Base-by-base conservation (phyloP, 2,797 vertebrate genomes). In the Acanthurus lineatus region DNA sequence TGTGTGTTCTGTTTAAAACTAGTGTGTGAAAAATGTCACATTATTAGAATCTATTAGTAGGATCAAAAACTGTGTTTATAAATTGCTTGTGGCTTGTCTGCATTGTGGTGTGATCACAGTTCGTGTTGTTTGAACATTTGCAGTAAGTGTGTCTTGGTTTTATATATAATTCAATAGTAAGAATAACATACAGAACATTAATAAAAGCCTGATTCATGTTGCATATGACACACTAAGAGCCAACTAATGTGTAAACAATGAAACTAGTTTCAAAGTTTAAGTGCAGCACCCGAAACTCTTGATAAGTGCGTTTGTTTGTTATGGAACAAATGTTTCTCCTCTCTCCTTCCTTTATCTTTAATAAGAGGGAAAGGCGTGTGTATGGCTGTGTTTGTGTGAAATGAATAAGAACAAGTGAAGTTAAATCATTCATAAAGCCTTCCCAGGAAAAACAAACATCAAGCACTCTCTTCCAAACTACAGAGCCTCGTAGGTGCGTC, bases 1-100 rank as follows among this genome's bases (percentile, higher is more conserved):
- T 0, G 7, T 20, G 20, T 6, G 60, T 44, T 51, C 5, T 3
- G 2, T 70, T 76, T 59, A 9, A 51, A 51, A 53, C 14, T 6
- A 16, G 8, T 10, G 56, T 65, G 69, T 75, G 48, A 64, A 82
- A 59, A 69, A 28, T 25, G 40, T 45, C 35, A 62, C 19, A 20
- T 66, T 57, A 59, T 62, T 51, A 17, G 5, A 1, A 66, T 67
- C n/a, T 62, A 53, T 82, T 44, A 67, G 20, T 48, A 60, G 56
- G 35, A 68, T 81, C 64, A 67, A 77, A 86, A 56, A 74, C 67
- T 48, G 25, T 59, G 83, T 78, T 74, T 67, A 60, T 57, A n/a
- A 77, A 69, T 53, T 58, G 22, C n/a, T 81, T 16, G 35, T 2
- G 0, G 17, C 48, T 74, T n/a, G 45, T 76, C 47, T 0, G 1